Base-by-base conservation (phyloP, 2,797 vertebrate species). In the Coreius guichenoti region DNA sequence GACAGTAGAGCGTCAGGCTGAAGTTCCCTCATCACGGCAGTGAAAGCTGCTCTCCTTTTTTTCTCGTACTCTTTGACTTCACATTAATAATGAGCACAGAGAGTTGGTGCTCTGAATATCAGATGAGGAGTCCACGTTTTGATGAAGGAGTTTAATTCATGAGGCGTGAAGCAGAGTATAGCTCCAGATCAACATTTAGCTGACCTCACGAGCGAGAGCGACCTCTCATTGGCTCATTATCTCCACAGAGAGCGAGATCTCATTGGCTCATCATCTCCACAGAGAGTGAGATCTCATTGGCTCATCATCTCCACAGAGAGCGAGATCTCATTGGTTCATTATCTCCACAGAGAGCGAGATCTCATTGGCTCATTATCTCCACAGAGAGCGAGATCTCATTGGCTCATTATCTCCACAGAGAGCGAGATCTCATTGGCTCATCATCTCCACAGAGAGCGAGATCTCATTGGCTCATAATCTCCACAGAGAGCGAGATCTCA, bases 121-220 rank as follows among this genome's bases (percentile, higher is more conserved):
- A 11, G 69, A 45, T 75, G 67, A 80, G 49, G 65, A 68, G 61
- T 33, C 12, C 2, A 6, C 8, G 39, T n/a, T 26, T 19, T 33
- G 26, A 70, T 31, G 13, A 81, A 68, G 23, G 47, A 19, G 21
- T 78, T 84, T 78, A 11, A 45, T 79, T 82, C 33, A 63, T 31
- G 19, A 65, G 45, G 56, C 5, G 39, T 78, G 23, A n/a, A 54
- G 43, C 56, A 1, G 12, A 8, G 6, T 23, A 1, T 12, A n/a
- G 39, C 69, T 45, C 8, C 69, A 5, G n/a, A 36, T 16, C 49
- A 5, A 73, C 65, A 56, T 36, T 79, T 13, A 29, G 43, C 65
- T 78, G 63, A 78, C 19, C 36, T 26, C 17, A 1, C 9, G 31
- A 23, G 26, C 33, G 23, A 54, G 69, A 61, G 54, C 7, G 56